These are phyloP conservation scores for Anarsia innoxiella DNA, from an alignment of 2,888 invertebrate genomes.

Conservation along the genomic window DNA sequence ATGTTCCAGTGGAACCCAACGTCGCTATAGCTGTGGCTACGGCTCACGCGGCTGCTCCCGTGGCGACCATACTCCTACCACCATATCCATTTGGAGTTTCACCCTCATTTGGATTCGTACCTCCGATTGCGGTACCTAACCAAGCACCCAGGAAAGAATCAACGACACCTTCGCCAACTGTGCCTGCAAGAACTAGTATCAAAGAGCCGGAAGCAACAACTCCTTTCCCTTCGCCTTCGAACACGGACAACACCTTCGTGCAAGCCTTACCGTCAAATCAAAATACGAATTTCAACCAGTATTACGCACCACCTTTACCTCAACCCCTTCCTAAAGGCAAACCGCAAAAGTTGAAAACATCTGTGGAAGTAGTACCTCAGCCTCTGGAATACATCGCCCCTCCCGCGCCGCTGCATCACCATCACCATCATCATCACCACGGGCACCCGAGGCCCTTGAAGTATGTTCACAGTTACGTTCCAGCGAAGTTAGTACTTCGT, in stretches of 20 bases:
- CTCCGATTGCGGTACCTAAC: constrained; percentile 35
- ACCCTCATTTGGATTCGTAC: constrained; percentile 45
- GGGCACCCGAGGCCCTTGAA: constrained; percentile 34
- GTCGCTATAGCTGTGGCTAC: constrained; percentile 62
- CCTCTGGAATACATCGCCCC: constrained; percentile 62
- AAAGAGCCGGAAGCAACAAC: constrained; percentile 43
- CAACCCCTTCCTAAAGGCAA: constrained; percentile 21
- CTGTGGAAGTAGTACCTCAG: constrained; percentile 58
- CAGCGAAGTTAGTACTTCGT: constrained; percentile 50
- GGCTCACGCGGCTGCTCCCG: constrained; percentile 61
- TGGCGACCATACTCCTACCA: constrained; percentile 58
- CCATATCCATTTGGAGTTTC: constrained; percentile 64
- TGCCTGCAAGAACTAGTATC: constrained; percentile 33
- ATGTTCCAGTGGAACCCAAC: constrained; percentile 43
- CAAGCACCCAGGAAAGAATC: constrained; percentile 36
- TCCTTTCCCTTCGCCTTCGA: constrained; percentile 41
- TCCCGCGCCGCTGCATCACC: constrained; percentile 41
- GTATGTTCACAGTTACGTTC: constrained; percentile 50
- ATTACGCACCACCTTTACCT: constrained; percentile 33
- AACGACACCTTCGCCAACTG: constrained; percentile 42
- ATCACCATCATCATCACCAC: constrained; percentile 26
- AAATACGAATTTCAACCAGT: constrained; percentile 46
- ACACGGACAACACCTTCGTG: constrained; percentile 48
- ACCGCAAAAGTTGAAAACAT: constrained; percentile 53
- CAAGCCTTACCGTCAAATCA: constrained; percentile 54